Evolutionary conservation across 2,113 vertebrate genomes (phyloP).

Genomic region (Phrynosoma platyrhinos): DNA sequence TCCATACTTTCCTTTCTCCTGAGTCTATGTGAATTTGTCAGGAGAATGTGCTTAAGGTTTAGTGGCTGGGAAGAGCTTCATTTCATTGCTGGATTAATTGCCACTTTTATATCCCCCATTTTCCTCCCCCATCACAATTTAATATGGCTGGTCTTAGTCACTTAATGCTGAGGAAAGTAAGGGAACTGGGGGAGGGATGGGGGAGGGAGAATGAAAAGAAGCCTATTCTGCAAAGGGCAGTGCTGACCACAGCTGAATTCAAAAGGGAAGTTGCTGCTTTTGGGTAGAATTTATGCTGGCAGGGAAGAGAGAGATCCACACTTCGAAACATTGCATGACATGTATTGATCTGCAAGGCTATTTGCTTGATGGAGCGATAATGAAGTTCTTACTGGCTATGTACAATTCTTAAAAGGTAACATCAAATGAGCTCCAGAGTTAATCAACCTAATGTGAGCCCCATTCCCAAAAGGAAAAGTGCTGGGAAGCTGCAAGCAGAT

Average conservation of each 20-base stretch:
- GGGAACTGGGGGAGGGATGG: neutral
- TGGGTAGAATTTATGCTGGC: constrained; percentile 17
- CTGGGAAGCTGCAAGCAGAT: neutral
- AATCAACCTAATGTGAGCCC: constrained; percentile 8
- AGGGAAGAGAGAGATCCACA: constrained; percentile 20
- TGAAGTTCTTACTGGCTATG: constrained; percentile 29
- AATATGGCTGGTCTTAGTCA: neutral
- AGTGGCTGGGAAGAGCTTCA: neutral
- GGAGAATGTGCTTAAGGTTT: neutral
- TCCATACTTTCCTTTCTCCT: neutral
- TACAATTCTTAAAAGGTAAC: constrained; percentile 21
- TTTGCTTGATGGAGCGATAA: constrained; percentile 34
- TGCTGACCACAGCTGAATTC: constrained; percentile 31
- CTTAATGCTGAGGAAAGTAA: constrained; percentile 5
- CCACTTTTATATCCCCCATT: neutral
- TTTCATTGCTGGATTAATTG: neutral
- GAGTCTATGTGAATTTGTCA: neutral
- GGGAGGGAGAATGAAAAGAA: neutral
- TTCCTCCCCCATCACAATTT: neutral
- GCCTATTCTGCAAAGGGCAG: neutral
- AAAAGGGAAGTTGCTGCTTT: constrained; percentile 4
- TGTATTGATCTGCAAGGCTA: constrained; percentile 19
- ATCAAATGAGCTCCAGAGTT: constrained; percentile 21
- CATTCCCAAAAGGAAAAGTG: neutral
- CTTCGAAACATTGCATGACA: constrained; percentile 18